Percentiles rank a stretch among this genome's conserved stretches.
Conservation (phyloP, 1,140 invertebrate species). For the Diprion similis region DNA sequence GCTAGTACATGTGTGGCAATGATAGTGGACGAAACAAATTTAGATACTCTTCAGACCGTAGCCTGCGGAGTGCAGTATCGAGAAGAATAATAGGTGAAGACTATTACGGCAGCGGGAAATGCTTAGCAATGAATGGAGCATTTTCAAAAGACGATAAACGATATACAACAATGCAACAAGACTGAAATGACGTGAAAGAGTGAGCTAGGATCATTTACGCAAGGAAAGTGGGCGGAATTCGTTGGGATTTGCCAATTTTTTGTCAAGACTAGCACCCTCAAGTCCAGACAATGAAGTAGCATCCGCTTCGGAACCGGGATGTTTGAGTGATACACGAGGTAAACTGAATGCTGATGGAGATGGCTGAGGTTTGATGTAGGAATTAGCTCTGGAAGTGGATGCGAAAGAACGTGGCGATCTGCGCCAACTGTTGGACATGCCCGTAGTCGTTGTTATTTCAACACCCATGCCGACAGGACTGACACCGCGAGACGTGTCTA, state of each 20-base stretch:
- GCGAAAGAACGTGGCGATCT: slow-evolving; percentile 39
- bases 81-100: too few relatives aligned
- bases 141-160: too few relatives aligned
- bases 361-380: not conserved
- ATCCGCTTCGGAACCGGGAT: slow-evolving; percentile 40
- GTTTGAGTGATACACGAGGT: slow-evolving; percentile 51
- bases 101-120: too few relatives aligned
- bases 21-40: too few relatives aligned
- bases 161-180: too few relatives aligned
- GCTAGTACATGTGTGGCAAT: too few relatives aligned
- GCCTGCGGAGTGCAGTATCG: too few relatives aligned
- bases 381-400: slow-evolving; percentile 40
- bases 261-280: not conserved
- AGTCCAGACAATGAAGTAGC: not conserved
- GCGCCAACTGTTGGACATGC: slow-evolving; percentile 36
- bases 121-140: too few relatives aligned
- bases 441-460: slow-evolving; percentile 31
- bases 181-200: too few relatives aligned
- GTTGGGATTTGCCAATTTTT: not conserved
- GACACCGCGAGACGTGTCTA: slow-evolving; percentile 40
- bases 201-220: not conserved
- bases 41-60: too few relatives aligned
- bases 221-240: not conserved
- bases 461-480: slow-evolving; percentile 21
- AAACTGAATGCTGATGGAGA: slow-evolving; percentile 53